Percentiles rank a stretch among this genome's conserved stretches.
Conservation (phyloP, 2,888 invertebrate species). For the Spilosoma lubricipeda region DNA sequence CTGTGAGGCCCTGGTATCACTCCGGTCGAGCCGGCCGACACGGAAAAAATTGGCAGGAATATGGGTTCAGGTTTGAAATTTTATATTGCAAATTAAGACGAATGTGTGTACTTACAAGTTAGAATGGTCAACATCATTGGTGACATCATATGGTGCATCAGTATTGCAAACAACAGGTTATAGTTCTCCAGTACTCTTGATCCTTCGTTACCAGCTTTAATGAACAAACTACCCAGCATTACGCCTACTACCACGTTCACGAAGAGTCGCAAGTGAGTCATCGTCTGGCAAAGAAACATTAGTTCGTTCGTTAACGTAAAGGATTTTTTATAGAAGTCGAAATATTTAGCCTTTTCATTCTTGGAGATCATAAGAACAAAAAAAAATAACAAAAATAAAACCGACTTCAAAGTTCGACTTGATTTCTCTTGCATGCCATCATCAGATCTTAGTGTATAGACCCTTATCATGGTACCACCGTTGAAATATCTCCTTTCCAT, state of each 20-base stretch:
- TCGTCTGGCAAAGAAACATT: slow-evolving; percentile 82
- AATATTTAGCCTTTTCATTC: not conserved
- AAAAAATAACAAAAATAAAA: too few species aligned
- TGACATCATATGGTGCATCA: slow-evolving; percentile 97
- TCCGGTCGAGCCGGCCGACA: too few species aligned
- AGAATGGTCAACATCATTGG: slow-evolving; percentile 96
- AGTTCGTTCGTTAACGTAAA: not conserved
- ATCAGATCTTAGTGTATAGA: too few species aligned
- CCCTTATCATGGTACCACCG: too few species aligned
- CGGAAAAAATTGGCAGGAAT: too few species aligned
- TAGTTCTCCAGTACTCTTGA: slow-evolving; percentile 93
- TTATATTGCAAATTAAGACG: not conserved
- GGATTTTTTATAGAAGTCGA: slow-evolving; percentile 43
- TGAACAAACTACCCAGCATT: slow-evolving; percentile 92
- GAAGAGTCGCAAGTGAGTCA: slow-evolving; percentile 91
- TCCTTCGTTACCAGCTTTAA: slow-evolving; percentile 91
- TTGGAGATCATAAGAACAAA: not conserved
- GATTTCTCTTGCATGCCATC: too few species aligned
- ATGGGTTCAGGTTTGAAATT: too few species aligned
- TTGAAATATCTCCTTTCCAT: too few species aligned
- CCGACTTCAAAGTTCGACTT: too few species aligned
- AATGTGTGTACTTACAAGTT: slow-evolving; percentile 88
- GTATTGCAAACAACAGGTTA: slow-evolving; percentile 95
- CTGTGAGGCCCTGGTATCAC: too few species aligned
- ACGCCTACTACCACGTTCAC: slow-evolving; percentile 92